phyloP scores from a whole-genome alignment of 2,113 vertebrate genomes.

The Calyptommatus sinebrachiatus region DNA sequence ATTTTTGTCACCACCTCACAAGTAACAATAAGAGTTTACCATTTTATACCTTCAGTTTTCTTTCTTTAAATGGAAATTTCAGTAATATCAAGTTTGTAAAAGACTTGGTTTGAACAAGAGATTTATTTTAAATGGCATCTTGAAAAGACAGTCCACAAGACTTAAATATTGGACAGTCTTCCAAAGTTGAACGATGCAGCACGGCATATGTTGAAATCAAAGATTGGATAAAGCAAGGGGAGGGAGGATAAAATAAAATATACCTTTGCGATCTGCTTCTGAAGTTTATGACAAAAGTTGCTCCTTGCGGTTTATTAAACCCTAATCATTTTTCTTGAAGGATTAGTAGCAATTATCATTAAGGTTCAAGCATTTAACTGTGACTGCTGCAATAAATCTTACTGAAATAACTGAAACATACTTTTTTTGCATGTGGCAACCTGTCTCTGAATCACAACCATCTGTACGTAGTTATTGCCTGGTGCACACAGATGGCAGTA shows the following conservation, averaged over 20 bases:
- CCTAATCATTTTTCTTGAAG: conserved; percentile 84
- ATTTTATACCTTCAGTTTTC: neutral
- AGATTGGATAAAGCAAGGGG: neutral
- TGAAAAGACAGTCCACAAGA: neutral
- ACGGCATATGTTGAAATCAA: conserved; percentile 35
- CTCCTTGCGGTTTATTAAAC: conserved; percentile 72
- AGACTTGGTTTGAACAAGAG: neutral
- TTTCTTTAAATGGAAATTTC: neutral
- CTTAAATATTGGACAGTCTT: neutral
- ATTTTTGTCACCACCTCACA: neutral
- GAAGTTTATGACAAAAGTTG: conserved; percentile 68
- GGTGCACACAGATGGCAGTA: conserved; percentile 92
- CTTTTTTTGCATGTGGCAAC: conserved; percentile 90
- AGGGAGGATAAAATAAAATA: conserved; percentile 42
- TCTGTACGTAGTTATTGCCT: conserved; percentile 95
- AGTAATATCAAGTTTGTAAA: neutral
- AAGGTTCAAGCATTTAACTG: conserved; percentile 89
- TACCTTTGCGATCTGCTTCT: conserved; percentile 62
- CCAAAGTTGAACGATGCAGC: neutral
- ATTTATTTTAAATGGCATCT: neutral
- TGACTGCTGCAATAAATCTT: conserved; percentile 93
- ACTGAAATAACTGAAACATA: conserved; percentile 96
- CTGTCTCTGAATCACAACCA: conserved; percentile 92
- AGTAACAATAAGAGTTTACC: neutral
- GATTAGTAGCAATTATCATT: conserved; percentile 93